Conservation (phyloP, 2,113 vertebrate genomes). For the Machaerirhynchus nigripectus region DNA sequence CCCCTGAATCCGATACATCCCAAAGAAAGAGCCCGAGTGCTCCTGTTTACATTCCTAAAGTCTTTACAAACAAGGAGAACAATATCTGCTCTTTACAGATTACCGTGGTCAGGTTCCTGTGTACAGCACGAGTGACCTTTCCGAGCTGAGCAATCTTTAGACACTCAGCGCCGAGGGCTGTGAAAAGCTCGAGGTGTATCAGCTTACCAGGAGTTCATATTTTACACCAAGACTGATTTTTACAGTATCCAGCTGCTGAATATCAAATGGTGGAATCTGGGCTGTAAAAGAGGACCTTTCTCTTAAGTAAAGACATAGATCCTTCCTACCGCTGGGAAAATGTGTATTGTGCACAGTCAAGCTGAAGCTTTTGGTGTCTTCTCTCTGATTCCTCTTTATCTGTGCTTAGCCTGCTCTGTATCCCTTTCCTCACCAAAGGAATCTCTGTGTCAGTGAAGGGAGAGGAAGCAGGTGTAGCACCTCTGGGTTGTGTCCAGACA, state of each 20-base stretch:
- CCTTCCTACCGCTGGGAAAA: background rate
- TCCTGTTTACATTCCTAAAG: slow-evolving; percentile 61
- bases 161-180: background rate
- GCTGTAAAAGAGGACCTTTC: background rate
- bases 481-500: background rate
- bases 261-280: slow-evolving; percentile 9
- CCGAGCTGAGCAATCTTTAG: background rate
- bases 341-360: background rate
- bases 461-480: background rate
- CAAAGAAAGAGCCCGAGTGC: background rate
- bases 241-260: slow-evolving; percentile 40
- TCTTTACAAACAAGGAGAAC: slow-evolving; percentile 60
- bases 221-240: slow-evolving; percentile 2
- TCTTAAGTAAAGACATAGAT: background rate
- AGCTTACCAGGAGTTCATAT: background rate
- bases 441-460: background rate
- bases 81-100: slow-evolving; percentile 59
- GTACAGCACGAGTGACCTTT: slow-evolving; percentile 32
- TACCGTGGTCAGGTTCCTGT: slow-evolving; percentile 14
- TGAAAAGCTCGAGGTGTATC: slow-evolving; percentile 20
- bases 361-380: background rate
- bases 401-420: background rate
- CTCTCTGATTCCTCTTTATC: background rate
- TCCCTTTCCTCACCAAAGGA: background rate
- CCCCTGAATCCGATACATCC: slow-evolving; percentile 14